Evolutionary conservation across 2,888 invertebrate species (phyloP).

Genomic region (Drosophila suboccidentalis): DNA sequence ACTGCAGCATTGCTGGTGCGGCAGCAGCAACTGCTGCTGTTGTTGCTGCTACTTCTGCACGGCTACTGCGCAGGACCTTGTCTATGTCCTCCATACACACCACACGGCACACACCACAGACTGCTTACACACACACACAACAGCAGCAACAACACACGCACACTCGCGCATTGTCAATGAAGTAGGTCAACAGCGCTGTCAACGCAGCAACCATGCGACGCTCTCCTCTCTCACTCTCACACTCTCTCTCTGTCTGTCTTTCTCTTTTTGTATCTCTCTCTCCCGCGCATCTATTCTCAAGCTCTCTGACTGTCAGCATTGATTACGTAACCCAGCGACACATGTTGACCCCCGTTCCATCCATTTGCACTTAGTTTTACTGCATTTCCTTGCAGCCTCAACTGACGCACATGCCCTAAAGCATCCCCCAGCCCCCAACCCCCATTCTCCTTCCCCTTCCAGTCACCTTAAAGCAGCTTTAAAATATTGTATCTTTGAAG

Average conservation of each 20-base stretch:
- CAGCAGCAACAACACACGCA: constrained; percentile 40
- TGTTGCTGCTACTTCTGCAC: constrained; percentile 44
- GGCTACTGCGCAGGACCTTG: constrained; percentile 75
- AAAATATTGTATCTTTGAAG: constrained; percentile 3
- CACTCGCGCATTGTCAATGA: constrained; percentile 65
- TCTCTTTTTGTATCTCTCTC: constrained; percentile 15
- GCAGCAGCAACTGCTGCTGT: constrained; percentile 44
- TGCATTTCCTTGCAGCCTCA: constrained; percentile 73
- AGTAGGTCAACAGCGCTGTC: constrained; percentile 74
- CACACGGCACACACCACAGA: constrained; percentile 26
- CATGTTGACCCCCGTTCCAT: constrained; percentile 33
- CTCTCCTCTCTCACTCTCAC: constrained; percentile 20
- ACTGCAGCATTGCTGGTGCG: constrained; percentile 43
- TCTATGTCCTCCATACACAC: constrained; percentile 47
- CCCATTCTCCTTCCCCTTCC: too few relatives aligned
- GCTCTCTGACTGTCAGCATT: constrained; percentile 55
- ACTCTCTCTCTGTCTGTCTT: background rate
- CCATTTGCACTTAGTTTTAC: constrained; percentile 46
- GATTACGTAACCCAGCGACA: constrained; percentile 70
- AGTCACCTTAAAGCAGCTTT: constrained; percentile 12
- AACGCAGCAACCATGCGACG: constrained; percentile 28
- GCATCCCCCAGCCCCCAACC: background rate
- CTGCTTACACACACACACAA: constrained; percentile 27
- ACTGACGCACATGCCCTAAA: constrained; percentile 7
- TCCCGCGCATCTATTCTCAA: constrained; percentile 49